Conservation (phyloP, 2,113 vertebrate species). For the Sorex araneus region DNA sequence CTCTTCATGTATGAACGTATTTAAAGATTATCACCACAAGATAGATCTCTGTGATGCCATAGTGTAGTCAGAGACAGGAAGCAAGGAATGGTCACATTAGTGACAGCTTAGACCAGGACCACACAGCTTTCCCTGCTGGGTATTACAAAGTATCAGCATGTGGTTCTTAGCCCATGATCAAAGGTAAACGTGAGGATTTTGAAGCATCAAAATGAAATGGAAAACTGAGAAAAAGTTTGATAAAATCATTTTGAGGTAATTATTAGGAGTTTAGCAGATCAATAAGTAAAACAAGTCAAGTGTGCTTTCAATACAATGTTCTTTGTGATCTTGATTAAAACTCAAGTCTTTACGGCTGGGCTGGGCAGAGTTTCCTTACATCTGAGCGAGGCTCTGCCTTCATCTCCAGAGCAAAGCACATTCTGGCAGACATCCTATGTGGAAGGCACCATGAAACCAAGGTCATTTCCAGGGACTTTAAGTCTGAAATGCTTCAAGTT, state of each 20-base stretch:
- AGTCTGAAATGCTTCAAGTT: constrained; percentile 66
- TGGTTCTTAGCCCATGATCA: neutral
- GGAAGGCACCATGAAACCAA: constrained; percentile 63
- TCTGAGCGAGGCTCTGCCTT: constrained; percentile 40
- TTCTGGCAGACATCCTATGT: neutral
- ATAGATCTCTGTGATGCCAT: neutral
- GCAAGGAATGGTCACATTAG: neutral
- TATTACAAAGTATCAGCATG: neutral
- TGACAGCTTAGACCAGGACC: neutral
- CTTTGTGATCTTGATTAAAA: neutral
- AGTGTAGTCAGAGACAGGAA: neutral
- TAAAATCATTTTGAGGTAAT: neutral
- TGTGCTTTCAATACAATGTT: neutral
- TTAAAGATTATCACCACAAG: neutral
- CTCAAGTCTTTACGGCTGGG: neutral
- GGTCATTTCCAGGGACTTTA: constrained; percentile 68
- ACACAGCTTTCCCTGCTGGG: neutral
- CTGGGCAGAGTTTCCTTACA: neutral
- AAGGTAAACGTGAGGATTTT: neutral
- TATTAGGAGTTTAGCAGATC: too few relatives aligned
- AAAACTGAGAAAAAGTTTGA: neutral
- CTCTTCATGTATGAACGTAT: neutral
- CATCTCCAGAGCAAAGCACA: constrained; percentile 38
- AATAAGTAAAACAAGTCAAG: neutral
- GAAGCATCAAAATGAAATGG: neutral